Evolutionary conservation across 2,888 invertebrate species (phyloP).

Genomic region (Conops quadrifasciatus): DNA sequence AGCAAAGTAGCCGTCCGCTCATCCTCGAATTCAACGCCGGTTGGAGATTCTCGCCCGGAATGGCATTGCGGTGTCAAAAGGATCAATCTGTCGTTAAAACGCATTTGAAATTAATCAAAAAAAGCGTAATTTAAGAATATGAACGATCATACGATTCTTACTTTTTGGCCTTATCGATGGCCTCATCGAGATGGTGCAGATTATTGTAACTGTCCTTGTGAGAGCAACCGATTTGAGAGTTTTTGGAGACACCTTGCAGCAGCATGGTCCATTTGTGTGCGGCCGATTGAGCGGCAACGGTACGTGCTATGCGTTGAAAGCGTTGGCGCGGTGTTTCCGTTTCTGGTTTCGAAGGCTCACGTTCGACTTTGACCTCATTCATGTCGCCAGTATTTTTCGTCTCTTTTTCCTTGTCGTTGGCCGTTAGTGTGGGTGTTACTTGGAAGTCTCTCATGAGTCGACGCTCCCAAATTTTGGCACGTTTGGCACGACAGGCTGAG

Average conservation of each 20-base stretch:
- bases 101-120: too few relatives aligned
- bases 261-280: conserved; percentile 81
- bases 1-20: conserved; percentile 73
- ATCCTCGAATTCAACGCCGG: conserved; percentile 74
- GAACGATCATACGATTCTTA: conserved; percentile 49
- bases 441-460: conserved; percentile 88
- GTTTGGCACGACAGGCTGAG: conserved; percentile 76
- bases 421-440: conserved; percentile 73
- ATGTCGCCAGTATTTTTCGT: conserved; percentile 59
- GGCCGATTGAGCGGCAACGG: conserved; percentile 76
- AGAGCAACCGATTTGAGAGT: conserved; percentile 82
- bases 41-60: conserved; percentile 69
- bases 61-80: conserved; percentile 63
- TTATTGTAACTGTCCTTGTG: conserved; percentile 76
- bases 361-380: conserved; percentile 58
- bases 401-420: conserved; percentile 68
- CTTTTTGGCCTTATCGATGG: conserved; percentile 80
- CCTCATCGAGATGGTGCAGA: conserved; percentile 78
- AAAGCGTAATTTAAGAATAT: not conserved
- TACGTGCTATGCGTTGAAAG: conserved; percentile 78
- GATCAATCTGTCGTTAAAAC: conserved; percentile 49
- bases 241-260: conserved; percentile 68
- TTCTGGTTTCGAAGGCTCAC: conserved; percentile 50
- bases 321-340: conserved; percentile 69
- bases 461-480: conserved; percentile 87